Percentiles rank a stretch among this genome's conserved stretches.
Conservation (phyloP, 2,888 invertebrate genomes). For the Melinaea marsaeus region DNA sequence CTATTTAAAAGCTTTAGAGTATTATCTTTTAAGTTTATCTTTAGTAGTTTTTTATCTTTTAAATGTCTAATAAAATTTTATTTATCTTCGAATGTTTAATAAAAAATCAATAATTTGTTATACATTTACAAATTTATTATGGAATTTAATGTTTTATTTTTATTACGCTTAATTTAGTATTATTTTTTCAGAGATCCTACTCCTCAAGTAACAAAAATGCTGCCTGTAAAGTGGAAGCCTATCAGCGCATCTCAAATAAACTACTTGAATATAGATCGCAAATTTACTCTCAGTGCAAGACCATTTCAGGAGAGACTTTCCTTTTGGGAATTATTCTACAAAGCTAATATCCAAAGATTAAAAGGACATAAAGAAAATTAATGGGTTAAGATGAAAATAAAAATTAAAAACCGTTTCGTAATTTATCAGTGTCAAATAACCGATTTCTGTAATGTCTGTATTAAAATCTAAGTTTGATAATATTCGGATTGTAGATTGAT, state of each 20-base stretch:
- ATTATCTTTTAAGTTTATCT: background rate
- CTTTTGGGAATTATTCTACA: constrained; percentile 49
- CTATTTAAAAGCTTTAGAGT: background rate
- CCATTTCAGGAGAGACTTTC: constrained; percentile 44
- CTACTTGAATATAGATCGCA: constrained; percentile 41
- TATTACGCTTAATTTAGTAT: background rate
- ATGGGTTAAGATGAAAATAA: constrained; percentile 8
- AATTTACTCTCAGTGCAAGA: constrained; percentile 36
- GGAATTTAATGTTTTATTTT: background rate
- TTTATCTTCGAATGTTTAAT: too few relatives aligned
- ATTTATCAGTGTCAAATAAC: too few relatives aligned
- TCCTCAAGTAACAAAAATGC: constrained; percentile 39
- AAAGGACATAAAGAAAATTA: constrained; percentile 1
- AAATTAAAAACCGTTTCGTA: too few relatives aligned
- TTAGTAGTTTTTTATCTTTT: background rate
- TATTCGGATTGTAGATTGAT: too few relatives aligned
- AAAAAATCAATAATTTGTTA: too few relatives aligned
- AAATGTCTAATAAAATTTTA: too few relatives aligned
- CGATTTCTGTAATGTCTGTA: too few relatives aligned
- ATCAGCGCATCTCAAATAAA: constrained; percentile 32
- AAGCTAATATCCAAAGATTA: constrained; percentile 29
- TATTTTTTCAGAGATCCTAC: constrained; percentile 43
- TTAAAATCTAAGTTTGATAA: too few relatives aligned
- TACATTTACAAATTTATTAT: background rate
- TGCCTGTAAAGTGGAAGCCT: constrained; percentile 48